These are phyloP conservation scores for Nothobranchius kuhntae DNA, from an alignment of 2,113 vertebrate species.

Conservation along the genomic window DNA sequence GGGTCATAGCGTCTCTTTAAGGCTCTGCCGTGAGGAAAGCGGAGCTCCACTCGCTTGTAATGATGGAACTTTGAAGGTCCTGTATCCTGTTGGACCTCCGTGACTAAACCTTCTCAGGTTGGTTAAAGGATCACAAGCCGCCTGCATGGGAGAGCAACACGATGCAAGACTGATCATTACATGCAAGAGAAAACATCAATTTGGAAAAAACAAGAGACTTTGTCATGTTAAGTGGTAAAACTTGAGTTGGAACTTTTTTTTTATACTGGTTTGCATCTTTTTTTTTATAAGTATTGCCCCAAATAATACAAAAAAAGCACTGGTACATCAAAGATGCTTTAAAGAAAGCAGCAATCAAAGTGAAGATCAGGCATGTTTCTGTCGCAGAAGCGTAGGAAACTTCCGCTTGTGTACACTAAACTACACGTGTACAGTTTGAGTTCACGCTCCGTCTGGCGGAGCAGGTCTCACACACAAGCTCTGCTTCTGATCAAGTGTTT, in stretches of 20 bases:
- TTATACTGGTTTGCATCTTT: too few relatives aligned
- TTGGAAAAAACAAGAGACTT: background rate
- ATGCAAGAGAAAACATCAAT: background rate
- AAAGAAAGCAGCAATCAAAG: background rate
- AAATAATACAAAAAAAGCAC: background rate
- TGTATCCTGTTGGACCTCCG: background rate
- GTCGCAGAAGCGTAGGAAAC: constrained; percentile 14
- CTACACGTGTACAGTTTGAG: constrained; percentile 43
- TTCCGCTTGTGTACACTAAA: constrained; percentile 17
- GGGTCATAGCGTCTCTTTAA: constrained; percentile 80
- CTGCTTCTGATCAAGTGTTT: constrained; percentile 8
- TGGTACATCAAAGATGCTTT: background rate
- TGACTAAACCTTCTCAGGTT: constrained; percentile 15
- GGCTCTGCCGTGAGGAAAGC: background rate
- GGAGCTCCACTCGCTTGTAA: background rate
- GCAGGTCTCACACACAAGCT: constrained; percentile 11
- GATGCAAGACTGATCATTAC: background rate
- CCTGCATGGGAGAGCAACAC: constrained; percentile 8
- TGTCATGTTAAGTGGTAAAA: too few relatives aligned
- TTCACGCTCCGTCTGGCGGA: background rate
- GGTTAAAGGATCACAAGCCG: background rate
- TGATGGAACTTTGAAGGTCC: background rate
- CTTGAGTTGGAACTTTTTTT: background rate
- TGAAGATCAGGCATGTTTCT: background rate
- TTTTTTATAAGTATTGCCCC: too few relatives aligned